Evolutionary conservation across 2,797 vertebrate species (phyloP).

Genomic region (Macrochelys suwanniensis): DNA sequence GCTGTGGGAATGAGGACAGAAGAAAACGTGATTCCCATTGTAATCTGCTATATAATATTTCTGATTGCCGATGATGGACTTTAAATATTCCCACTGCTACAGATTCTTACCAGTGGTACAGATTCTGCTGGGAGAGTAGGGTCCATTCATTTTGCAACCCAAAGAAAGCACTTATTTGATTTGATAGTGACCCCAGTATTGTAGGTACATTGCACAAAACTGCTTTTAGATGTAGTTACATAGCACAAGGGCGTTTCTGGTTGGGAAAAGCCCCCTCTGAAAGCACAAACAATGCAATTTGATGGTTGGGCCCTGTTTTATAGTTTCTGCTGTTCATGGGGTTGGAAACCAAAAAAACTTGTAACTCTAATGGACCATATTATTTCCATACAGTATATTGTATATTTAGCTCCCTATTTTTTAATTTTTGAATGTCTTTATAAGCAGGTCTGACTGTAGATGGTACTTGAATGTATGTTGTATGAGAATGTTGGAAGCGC

Average conservation of each 20-base stretch:
- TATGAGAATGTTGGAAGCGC: neutral
- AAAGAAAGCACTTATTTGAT: neutral
- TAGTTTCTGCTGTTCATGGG: neutral
- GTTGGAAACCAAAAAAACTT: constrained; percentile 62
- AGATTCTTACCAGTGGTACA: neutral
- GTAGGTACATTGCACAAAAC: neutral
- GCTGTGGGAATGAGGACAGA: constrained; percentile 28
- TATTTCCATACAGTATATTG: neutral
- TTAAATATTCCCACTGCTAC: constrained; percentile 12
- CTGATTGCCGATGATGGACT: neutral
- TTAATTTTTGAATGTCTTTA: neutral
- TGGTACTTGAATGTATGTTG: neutral
- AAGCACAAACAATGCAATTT: constrained; percentile 83
- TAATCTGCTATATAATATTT: neutral
- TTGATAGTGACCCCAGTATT: neutral
- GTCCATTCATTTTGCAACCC: neutral
- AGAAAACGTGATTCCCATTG: neutral
- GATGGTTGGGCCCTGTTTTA: constrained; percentile 30
- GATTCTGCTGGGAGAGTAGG: neutral
- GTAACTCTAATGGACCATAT: neutral
- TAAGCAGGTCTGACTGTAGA: neutral
- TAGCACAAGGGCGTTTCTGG: constrained; percentile 19
- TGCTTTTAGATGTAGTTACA: rapidly evolving
- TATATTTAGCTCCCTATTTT: neutral
- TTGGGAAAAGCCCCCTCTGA: constrained; percentile 2